Base-by-base conservation (phyloP, 2,113 vertebrate species). In the Gasterosteus aculeatus region DNA sequence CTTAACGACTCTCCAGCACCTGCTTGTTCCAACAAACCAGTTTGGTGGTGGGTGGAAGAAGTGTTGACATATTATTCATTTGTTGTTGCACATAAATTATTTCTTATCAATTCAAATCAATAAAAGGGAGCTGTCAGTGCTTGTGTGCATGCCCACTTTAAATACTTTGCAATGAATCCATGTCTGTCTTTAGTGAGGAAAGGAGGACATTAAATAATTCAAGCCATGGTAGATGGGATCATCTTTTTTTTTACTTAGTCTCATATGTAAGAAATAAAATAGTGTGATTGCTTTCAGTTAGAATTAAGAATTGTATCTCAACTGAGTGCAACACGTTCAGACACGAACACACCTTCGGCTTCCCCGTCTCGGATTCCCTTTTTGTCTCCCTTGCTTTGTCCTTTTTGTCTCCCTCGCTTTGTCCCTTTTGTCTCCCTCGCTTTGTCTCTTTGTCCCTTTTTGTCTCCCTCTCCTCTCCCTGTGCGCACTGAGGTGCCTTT, bases 41-140 rank as follows among this genome's bases (percentile, higher is more conserved):
- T 26, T 22, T 66, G 22, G 44, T 35, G 72, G 74, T 82, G 80
- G 81, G 62, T 47, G 78, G 73, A 70, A 59, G 73, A 80, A 83
- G 82, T 79, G 82, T 81, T 77, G 78, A 83, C 80, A 67, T 56
- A 42, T 81, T 81, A 82, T 77, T 79, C 33, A 77, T 79, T 78
- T 70, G 69, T 65, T 72, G 61, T 60, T 64, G 46, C 35, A 47
- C 60, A 80, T 73, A 71, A 80, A 82, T 73, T 6, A 74, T 71
- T 75, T 14, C n/a, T 42, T 59, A 56, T 69, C 5, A 69, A 57
- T 69, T 78, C 5, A 69, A 76, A 80, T 85, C 73, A 46, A 72
- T 71, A 64, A 26, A 54, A 80, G 64, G 26, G 18, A 65, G 66
- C 41, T 26, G 10, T 49, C 42, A 44, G 42, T 0, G 8, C 22